phyloP scores from a whole-genome alignment of 2,888 invertebrate genomes.

The Netelia virgata region DNA sequence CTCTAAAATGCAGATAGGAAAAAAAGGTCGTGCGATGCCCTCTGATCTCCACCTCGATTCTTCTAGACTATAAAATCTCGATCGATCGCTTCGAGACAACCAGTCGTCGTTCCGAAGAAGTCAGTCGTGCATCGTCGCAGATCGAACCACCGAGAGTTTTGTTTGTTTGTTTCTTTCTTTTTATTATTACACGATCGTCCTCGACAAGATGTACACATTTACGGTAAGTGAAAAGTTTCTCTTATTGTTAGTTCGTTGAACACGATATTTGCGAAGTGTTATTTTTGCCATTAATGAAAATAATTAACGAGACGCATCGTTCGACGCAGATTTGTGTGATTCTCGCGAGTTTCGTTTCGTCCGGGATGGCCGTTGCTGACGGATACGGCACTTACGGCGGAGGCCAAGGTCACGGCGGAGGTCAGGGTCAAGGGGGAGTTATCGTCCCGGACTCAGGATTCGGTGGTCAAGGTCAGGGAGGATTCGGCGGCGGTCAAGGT shows the following conservation, averaged over 20 bases:
- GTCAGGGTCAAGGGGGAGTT: constrained; percentile 10
- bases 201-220: background rate
- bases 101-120: no score
- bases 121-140: background rate
- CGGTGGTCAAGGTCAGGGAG: constrained; percentile 26
- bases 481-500: constrained; percentile 23
- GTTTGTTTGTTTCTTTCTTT: no score
- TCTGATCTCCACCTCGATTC: no score
- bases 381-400: constrained; percentile 23
- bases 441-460: background rate
- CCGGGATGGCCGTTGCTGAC: constrained; percentile 30
- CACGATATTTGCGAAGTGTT: background rate
- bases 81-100: no score
- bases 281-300: background rate
- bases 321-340: constrained; percentile 6
- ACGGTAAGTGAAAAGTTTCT: constrained; percentile 10
- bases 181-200: background rate
- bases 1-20: no score
- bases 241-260: background rate
- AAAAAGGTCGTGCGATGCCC: no score
- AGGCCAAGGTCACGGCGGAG: constrained; percentile 28
- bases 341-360: constrained; percentile 18
- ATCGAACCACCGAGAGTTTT: background rate
- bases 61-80: no score
- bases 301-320: background rate